Percentiles rank a stretch among this genome's conserved stretches.
phyloP scores from a whole-genome alignment of 2,113 vertebrate species.

The Chionis minor region DNA sequence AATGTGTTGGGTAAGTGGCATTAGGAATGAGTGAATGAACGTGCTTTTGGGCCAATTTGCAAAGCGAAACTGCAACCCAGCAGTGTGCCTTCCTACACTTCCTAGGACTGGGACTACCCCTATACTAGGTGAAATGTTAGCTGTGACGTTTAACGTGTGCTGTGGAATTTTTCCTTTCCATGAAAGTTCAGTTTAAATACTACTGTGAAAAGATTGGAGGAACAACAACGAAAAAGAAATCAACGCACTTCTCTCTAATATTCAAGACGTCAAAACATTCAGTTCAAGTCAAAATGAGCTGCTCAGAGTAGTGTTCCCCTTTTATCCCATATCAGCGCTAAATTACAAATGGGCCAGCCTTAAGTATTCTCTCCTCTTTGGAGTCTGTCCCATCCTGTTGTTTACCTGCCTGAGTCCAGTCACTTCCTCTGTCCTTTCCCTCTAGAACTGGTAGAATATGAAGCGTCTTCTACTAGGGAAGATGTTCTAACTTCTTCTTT shows the following conservation, averaged over 20 bases:
- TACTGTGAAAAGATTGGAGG: background rate
- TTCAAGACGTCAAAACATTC: background rate
- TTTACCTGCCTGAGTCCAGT: background rate
- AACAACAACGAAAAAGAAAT: background rate
- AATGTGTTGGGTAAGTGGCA: background rate
- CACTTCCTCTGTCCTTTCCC: background rate
- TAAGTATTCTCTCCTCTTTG: background rate
- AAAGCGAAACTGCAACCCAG: background rate
- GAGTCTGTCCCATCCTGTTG: background rate
- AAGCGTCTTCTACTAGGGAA: background rate
- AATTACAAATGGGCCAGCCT: background rate
- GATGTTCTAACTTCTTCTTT: background rate
- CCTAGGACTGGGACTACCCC: background rate
- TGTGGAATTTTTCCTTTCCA: background rate
- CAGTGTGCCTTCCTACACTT: background rate
- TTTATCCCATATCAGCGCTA: background rate
- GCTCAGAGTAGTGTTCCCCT: background rate
- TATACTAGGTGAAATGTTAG: background rate
- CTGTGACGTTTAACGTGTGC: background rate
- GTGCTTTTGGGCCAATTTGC: background rate
- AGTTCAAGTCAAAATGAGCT: background rate
- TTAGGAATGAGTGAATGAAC: background rate
- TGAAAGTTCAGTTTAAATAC: background rate
- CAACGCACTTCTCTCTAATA: background rate
- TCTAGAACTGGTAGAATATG: background rate